These are phyloP conservation scores for Aselliscus stoliczkanus DNA, from an alignment of 2,797 vertebrate genomes.

Conservation along the genomic window DNA sequence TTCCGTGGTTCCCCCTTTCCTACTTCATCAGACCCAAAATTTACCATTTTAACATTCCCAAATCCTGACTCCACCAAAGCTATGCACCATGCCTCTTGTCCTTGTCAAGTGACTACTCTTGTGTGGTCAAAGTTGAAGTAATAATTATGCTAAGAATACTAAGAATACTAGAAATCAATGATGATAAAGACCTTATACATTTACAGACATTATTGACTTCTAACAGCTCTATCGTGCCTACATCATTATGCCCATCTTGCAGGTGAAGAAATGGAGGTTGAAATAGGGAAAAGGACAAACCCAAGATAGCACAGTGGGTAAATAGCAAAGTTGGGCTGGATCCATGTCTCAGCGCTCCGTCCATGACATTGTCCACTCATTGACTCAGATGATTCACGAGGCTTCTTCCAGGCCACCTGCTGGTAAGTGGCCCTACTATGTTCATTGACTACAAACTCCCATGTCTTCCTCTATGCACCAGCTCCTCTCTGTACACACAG, in stretches of 20 bases:
- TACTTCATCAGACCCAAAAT: not conserved
- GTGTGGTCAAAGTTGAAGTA: not conserved
- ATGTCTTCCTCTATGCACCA: accelerated
- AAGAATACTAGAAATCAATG: no score
- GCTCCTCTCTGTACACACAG: not conserved
- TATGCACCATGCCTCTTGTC: not conserved
- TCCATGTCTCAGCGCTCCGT: not conserved
- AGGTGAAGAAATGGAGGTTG: not conserved
- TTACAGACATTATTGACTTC: no score
- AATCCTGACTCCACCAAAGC: not conserved
- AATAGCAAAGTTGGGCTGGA: not conserved
- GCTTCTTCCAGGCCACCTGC: not conserved
- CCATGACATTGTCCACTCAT: no score
- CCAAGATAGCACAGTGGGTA: not conserved
- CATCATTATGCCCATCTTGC: not conserved
- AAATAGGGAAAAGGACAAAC: no score
- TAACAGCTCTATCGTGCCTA: not conserved
- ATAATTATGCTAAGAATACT: no score
- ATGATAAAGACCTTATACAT: not conserved
- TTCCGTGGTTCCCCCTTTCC: not conserved
- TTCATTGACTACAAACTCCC: accelerated
- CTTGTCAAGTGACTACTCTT: not conserved
- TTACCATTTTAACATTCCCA: not conserved
- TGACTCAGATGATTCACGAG: not conserved
- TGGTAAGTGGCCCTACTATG: not conserved